phyloP scores from a whole-genome alignment of 2,888 invertebrate species.

The Dasypolia templi region DNA sequence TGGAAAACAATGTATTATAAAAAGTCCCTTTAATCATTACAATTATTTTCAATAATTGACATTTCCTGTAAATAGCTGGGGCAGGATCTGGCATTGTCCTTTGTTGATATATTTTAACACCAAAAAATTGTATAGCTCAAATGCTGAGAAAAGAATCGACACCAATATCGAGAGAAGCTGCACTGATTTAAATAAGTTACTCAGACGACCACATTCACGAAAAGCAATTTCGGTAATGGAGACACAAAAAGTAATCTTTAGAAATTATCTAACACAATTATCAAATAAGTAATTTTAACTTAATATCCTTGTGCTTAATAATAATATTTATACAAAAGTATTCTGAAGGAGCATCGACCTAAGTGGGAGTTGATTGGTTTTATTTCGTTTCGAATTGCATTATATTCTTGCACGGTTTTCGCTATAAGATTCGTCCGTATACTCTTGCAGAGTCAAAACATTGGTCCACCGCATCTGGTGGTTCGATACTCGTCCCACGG shows the following conservation, averaged over 20 bases:
- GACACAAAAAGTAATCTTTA: conserved; percentile 39
- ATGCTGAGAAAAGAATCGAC: conserved; percentile 6
- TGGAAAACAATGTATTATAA: too few relatives aligned
- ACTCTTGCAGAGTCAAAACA: conserved; percentile 25
- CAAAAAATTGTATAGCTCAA: conserved; percentile 11
- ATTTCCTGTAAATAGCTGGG: too few relatives aligned
- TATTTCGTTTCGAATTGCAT: conserved; percentile 12
- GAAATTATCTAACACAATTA: conserved; percentile 34
- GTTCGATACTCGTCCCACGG: conserved; percentile 36
- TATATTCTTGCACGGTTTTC: conserved; percentile 7
- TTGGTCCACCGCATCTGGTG: conserved; percentile 39
- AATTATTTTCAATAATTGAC: too few relatives aligned
- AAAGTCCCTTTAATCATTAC: too few relatives aligned
- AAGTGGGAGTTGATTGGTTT: conserved; percentile 2
- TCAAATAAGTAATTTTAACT: too few relatives aligned
- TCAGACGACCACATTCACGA: conserved; percentile 17
- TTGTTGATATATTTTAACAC: conserved; percentile 44
- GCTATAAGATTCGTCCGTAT: conserved; percentile 3
- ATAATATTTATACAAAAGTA: conserved; percentile 12
- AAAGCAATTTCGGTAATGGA: conserved; percentile 42
- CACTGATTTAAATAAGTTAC: conserved; percentile 17
- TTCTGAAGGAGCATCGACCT: conserved; percentile 7
- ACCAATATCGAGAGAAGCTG: background rate
- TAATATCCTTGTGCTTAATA: conserved; percentile 15
- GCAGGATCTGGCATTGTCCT: too few relatives aligned